Evolutionary conservation across 53 echinoderm and acorn worm genomes (phyloP).

Genomic region (Echinometra lucunter): DNA sequence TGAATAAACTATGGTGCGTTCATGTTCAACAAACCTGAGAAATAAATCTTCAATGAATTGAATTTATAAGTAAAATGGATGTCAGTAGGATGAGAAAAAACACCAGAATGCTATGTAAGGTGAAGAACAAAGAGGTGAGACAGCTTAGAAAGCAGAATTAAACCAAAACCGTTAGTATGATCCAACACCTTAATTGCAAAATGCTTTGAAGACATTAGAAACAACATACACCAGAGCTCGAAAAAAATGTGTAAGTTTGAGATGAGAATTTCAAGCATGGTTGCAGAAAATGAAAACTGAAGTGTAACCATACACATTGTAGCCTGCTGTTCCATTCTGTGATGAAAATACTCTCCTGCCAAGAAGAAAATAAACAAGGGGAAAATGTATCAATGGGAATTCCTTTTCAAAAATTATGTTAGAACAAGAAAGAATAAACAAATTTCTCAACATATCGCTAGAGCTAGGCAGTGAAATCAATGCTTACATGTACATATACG

Average conservation of each 20-base stretch:
- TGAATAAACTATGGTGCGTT: not conserved
- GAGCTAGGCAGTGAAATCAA: not conserved
- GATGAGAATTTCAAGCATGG: slow-evolving; percentile 51
- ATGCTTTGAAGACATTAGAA: slow-evolving; percentile 39
- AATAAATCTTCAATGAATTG: not conserved
- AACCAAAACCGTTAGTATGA: slow-evolving; percentile 27
- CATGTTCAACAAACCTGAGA: not conserved
- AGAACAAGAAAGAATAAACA: not conserved
- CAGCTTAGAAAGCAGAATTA: not conserved
- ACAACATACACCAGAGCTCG: slow-evolving; percentile 12
- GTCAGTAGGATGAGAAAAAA: not conserved
- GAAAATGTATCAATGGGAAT: not conserved
- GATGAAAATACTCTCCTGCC: slow-evolving; percentile 56
- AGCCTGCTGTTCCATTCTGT: slow-evolving; percentile 56
- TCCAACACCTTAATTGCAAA: slow-evolving; percentile 28
- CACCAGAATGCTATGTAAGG: no score
- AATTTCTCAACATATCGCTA: not conserved
- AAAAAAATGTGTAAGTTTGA: slow-evolving; percentile 13
- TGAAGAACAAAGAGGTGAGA: not conserved
- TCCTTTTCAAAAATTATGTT: not conserved
- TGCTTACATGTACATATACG: not conserved
- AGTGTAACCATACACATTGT: slow-evolving; percentile 55
- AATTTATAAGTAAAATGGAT: not conserved
- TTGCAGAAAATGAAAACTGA: slow-evolving; percentile 8
- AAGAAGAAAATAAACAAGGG: not conserved